Conservation (phyloP, 2,888 invertebrate species). For the Plebejus argus region DNA sequence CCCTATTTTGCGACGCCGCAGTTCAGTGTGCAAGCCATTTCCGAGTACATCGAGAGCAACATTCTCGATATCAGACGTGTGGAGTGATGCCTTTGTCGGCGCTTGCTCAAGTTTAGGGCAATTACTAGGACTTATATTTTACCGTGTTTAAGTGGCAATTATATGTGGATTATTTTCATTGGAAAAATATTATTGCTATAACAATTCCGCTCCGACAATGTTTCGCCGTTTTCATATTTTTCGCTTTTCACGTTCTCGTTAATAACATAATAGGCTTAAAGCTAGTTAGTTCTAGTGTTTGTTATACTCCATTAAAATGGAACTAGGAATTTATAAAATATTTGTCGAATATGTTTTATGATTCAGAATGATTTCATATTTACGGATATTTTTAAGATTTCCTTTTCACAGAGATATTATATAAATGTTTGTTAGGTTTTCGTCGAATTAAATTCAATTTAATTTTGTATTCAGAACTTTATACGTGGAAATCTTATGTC, state of each 20-base stretch:
- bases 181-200: constrained; percentile 19
- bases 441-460: too few species aligned
- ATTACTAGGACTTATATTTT: constrained; percentile 13
- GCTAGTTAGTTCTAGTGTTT: constrained; percentile 9
- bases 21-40: constrained; percentile 29
- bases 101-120: constrained; percentile 19
- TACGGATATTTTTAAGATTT: not conserved
- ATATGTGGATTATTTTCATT: constrained; percentile 35
- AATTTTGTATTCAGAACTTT: too few species aligned
- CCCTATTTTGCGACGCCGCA: not conserved
- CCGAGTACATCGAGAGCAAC: not conserved
- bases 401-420: too few species aligned
- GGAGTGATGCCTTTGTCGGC: constrained; percentile 19
- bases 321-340: not conserved
- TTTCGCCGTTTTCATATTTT: not conserved
- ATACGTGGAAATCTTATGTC: too few species aligned
- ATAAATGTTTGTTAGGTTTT: too few species aligned
- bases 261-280: constrained; percentile 15
- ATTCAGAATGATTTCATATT: not conserved
- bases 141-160: constrained; percentile 34
- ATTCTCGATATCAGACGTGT: constrained; percentile 9
- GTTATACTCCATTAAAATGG: not conserved
- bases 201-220: constrained; percentile 12
- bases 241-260: not conserved
- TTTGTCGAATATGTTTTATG: not conserved